A percentile compares a stretch with the other conserved stretches of the same genome.
phyloP scores from a whole-genome alignment of 2,113 vertebrate genomes.

The Myrmecophaga tridactyla region DNA sequence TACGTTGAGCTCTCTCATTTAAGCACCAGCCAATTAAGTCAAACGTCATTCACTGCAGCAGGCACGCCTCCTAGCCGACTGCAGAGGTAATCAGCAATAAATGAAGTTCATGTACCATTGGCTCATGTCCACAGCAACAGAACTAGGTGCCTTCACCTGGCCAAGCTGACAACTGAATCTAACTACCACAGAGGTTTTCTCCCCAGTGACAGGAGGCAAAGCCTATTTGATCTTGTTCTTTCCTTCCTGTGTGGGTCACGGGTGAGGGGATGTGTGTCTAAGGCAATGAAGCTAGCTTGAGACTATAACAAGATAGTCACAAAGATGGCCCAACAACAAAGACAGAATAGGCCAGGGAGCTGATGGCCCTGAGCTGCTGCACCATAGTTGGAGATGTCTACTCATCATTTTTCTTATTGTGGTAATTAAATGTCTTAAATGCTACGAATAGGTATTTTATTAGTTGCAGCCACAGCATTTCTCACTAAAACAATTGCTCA shows the following conservation, averaged over 20 bases:
- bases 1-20: too few species aligned
- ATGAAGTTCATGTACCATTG: too few species aligned
- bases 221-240: neutral
- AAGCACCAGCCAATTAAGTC: too few species aligned
- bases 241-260: neutral
- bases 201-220: neutral
- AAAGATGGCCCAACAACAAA: too few species aligned
- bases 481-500: neutral
- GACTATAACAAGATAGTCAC: neutral
- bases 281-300: neutral
- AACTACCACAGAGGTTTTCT: too few species aligned
- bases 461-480: neutral
- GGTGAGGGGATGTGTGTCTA: neutral
- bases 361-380: neutral
- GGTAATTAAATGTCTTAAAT: neutral
- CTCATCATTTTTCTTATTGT: neutral
- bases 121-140: too few species aligned
- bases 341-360: neutral
- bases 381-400: accelerated
- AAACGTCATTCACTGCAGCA: too few species aligned
- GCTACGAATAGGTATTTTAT: neutral
- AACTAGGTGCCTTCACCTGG: too few species aligned
- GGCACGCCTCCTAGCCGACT: too few species aligned
- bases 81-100: too few species aligned
- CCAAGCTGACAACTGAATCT: too few species aligned